These are phyloP conservation scores for Argopecten irradians DNA, from an alignment of 1,140 invertebrate genomes.

Conservation along the genomic window DNA sequence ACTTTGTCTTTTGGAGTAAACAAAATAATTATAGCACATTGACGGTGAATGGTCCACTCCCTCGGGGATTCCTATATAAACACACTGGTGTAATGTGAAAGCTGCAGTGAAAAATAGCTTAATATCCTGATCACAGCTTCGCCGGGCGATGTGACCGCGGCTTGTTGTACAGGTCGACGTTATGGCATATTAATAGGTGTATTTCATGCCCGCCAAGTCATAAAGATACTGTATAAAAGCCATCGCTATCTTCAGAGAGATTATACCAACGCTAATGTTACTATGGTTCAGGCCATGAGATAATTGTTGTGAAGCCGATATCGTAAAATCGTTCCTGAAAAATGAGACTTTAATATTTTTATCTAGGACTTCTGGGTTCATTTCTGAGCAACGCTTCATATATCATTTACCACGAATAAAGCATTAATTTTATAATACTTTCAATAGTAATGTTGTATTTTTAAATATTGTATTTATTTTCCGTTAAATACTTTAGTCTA, in stretches of 20 bases:
- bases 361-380: neutral
- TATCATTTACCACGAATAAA: neutral
- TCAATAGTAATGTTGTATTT: neutral
- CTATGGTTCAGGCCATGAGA: neutral
- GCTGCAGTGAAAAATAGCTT: neutral
- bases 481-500: too few species aligned
- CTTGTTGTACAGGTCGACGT: neutral
- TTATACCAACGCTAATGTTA: neutral
- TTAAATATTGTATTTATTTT: too few species aligned
- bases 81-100: neutral
- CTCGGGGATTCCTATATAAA: neutral
- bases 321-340: neutral
- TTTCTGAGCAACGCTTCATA: neutral
- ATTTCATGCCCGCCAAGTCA: neutral
- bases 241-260: neutral
- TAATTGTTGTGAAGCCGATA: neutral
- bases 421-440: neutral
- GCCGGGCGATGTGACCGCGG: neutral
- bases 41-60: neutral
- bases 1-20: neutral
- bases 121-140: neutral
- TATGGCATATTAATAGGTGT: neutral
- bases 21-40: neutral
- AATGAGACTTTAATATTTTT: neutral
- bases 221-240: neutral